Base-by-base conservation (phyloP, 2,113 vertebrate species). In the Grus americana region DNA sequence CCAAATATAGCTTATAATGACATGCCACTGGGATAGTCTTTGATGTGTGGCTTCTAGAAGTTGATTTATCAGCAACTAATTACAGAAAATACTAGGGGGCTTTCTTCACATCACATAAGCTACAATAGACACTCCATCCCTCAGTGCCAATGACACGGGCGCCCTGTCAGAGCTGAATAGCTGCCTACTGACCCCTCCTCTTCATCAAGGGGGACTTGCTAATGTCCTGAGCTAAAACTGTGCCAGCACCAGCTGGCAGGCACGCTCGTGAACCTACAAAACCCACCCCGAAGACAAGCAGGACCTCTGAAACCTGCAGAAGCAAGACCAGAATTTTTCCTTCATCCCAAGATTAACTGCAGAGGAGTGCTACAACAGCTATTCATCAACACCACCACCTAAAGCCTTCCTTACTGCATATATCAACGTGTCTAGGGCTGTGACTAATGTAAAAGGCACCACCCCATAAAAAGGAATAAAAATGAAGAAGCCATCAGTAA, bases 391-490 rank as follows among this genome's bases (percentile, higher is more conserved):
- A 87, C 15, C 71, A 91, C 30, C 92, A 95, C 79, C 92, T 73
- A 83, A 88, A 94, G 32, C 63, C 88, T 79, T 74, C 82, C 78
- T 70, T 3, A 70, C 70, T 66, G 22, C 88, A 55, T 91, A 86
- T 38, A 88, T 95, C 91, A 95, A 50, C 1, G 0, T 86, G 73
- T 54, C 78, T 6, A 21, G 80, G 78, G 47, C 71, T 93, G 80
- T 87, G 92, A 92, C 89, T 86, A 93, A 93, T 90, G 84, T 20
- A 81, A 86, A 70, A 96, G 91, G 70, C 92, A 95, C 66, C 88
- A 90, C 81, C 79, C 61, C 87, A 76, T 5, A 65, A 90, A 85
- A 74, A 82, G 49, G 30, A 65, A 75, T 82, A 82, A 91, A 92
- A 85, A 75, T 46, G 40, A 96, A 92, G 62, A 80, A 90, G 12